Percentiles rank a stretch among this genome's conserved stretches.
These are phyloP conservation scores for Nerophis lumbriciformis DNA, from an alignment of 2,113 vertebrate genomes.

Conservation along the genomic window DNA sequence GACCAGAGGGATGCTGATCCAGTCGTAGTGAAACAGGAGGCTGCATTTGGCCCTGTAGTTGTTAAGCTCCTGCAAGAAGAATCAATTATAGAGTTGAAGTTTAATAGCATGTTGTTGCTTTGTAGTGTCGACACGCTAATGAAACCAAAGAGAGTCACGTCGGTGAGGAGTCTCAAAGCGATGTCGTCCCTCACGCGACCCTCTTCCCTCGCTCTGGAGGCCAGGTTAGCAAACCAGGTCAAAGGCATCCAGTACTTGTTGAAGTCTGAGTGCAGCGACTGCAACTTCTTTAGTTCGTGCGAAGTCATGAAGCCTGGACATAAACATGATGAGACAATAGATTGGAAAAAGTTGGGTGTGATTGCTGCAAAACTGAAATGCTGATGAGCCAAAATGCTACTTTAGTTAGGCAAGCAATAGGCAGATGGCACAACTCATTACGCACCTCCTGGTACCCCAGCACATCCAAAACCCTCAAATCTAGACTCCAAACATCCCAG, in stretches of 20 bases:
- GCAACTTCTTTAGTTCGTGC: conserved; percentile 74
- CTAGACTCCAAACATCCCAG: too few relatives aligned
- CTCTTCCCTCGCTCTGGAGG: conserved; percentile 74
- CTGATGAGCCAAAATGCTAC: too few relatives aligned
- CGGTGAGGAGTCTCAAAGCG: conserved; percentile 82
- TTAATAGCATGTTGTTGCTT: too few relatives aligned
- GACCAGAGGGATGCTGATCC: conserved; percentile 89
- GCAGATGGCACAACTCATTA: too few relatives aligned
- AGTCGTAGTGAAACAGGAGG: conserved; percentile 86
- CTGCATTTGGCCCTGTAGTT: conserved; percentile 84
- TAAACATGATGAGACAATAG: not conserved
- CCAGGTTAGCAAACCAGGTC: conserved; percentile 87
- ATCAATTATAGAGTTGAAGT: too few relatives aligned
- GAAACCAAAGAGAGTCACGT: conserved; percentile 65
- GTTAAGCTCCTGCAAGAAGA: conserved; percentile 80
- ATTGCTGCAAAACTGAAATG: too few relatives aligned
- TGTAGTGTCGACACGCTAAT: too few relatives aligned
- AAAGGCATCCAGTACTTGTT: conserved; percentile 93
- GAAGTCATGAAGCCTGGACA: conserved; percentile 81
- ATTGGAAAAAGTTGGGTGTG: too few relatives aligned
- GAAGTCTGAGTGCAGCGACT: conserved; percentile 83
- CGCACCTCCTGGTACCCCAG: too few relatives aligned
- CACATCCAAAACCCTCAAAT: too few relatives aligned
- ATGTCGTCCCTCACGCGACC: conserved; percentile 78
- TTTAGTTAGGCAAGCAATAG: too few relatives aligned